Evolutionary conservation across 1,140 invertebrate genomes (phyloP).

Genomic region (Drosophila littoralis): DNA sequence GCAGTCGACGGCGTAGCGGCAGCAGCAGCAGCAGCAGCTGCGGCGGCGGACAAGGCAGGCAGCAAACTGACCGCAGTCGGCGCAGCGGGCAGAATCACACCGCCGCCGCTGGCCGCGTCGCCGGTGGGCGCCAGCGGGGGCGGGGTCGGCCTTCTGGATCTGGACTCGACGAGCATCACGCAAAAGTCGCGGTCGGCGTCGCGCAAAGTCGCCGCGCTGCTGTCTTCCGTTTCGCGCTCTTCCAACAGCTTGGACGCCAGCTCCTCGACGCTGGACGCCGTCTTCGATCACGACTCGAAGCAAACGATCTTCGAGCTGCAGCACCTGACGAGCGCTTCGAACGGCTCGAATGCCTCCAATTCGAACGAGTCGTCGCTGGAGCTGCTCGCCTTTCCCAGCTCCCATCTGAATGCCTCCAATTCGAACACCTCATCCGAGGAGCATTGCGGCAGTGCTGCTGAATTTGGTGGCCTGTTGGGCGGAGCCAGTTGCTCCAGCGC

Average conservation of each 20-base stretch:
- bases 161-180: conserved; percentile 74
- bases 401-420: conserved; percentile 81
- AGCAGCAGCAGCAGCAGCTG: conserved; percentile 1
- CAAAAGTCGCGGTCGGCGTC: conserved; percentile 79
- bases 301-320: conserved; percentile 81
- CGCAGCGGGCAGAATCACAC: conserved; percentile 39
- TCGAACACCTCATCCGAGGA: conserved; percentile 82
- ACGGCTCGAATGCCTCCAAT: conserved; percentile 71
- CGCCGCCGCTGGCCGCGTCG: conserved; percentile 56
- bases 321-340: conserved; percentile 60
- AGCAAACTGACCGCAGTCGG: conserved; percentile 8
- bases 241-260: conserved; percentile 71
- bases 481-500: conserved; percentile 60
- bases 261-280: conserved; percentile 65
- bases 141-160: conserved; percentile 55
- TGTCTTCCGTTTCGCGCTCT: conserved; percentile 78
- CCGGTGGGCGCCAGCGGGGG: conserved; percentile 49
- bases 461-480: conserved; percentile 70
- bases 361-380: conserved; percentile 81
- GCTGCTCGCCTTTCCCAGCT: conserved; percentile 74
- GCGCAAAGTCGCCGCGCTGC: conserved; percentile 72
- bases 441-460: conserved; percentile 67
- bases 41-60: conserved; percentile 19
- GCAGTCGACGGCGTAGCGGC: conserved; percentile 6
- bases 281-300: conserved; percentile 83